Conservation (phyloP, 2,113 vertebrate genomes). For the Gambusia holbrooki region DNA sequence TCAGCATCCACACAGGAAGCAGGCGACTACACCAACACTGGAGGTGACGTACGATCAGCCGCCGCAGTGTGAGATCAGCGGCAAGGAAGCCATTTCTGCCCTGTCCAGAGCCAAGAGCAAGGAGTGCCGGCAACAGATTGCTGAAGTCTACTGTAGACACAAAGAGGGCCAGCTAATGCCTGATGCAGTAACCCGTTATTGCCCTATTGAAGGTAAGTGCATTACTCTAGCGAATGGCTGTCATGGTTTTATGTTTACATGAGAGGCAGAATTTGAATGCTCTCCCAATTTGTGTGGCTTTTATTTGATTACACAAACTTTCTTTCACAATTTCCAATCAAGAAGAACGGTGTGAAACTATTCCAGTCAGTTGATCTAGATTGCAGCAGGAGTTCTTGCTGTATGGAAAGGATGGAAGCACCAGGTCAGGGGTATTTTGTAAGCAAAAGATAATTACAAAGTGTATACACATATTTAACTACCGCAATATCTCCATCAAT, state of each 20-base stretch:
- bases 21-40: slow-evolving; percentile 56
- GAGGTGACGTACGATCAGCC: slow-evolving; percentile 86
- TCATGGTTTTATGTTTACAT: not conserved
- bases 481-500: not conserved
- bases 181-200: slow-evolving; percentile 90
- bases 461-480: no score
- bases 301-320: no score
- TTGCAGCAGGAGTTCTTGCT: not conserved
- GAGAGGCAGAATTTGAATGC: not conserved
- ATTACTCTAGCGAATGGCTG: slow-evolving; percentile 9
- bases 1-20: slow-evolving; percentile 57
- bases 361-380: not conserved
- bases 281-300: no score
- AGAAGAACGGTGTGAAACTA: not conserved
- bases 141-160: slow-evolving; percentile 91
- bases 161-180: slow-evolving; percentile 93
- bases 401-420: no score
- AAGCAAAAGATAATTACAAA: no score
- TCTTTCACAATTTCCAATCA: not conserved
- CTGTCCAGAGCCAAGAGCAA: slow-evolving; percentile 90
- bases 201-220: slow-evolving; percentile 92
- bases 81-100: slow-evolving; percentile 95
- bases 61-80: slow-evolving; percentile 91
- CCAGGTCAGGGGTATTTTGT: no score
- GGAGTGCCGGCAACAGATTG: slow-evolving; percentile 92